phyloP scores from a whole-genome alignment of 2,888 invertebrate genomes.

The Drosophila paranaensis region DNA sequence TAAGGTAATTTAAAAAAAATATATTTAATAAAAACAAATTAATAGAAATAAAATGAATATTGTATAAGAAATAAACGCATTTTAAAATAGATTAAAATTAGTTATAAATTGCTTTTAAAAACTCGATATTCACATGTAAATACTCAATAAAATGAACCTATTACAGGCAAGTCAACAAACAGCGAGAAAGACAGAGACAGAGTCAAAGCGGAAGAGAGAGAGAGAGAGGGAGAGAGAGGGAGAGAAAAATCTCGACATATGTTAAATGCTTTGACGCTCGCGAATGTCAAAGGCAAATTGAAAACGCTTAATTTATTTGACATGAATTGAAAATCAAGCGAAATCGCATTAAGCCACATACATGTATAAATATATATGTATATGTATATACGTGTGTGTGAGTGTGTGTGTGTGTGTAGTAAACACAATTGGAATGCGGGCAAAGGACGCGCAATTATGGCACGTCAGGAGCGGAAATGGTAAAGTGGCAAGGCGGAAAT shows the following conservation, averaged over 20 bases:
- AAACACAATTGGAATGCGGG: conserved; percentile 23
- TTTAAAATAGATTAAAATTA: neutral
- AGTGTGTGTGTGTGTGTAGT: neutral
- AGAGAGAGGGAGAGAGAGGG: neutral
- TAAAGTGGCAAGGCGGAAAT: conserved; percentile 74
- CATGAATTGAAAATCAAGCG: conserved; percentile 42
- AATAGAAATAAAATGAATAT: too few relatives aligned
- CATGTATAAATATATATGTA: neutral
- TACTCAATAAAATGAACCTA: neutral
- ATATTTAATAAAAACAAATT: too few relatives aligned
- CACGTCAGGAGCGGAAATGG: conserved; percentile 69
- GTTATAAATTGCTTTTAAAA: neutral
- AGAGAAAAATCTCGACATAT: conserved; percentile 1
- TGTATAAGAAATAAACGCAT: too few relatives aligned
- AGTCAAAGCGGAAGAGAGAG: neutral
- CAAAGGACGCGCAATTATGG: conserved; percentile 47
- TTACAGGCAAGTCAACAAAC: neutral
- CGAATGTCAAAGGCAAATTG: conserved; percentile 32
- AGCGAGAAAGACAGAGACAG: neutral
- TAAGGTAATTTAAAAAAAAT: too few relatives aligned
- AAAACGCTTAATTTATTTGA: conserved; percentile 39
- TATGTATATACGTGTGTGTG: neutral
- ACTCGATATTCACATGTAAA: neutral
- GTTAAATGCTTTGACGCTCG: conserved; percentile 17
- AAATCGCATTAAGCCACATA: conserved; percentile 28